A percentile compares a stretch with the other conserved stretches of the same genome.
phyloP scores from a whole-genome alignment of 1,140 invertebrate genomes.

The Gryon sp. region DNA sequence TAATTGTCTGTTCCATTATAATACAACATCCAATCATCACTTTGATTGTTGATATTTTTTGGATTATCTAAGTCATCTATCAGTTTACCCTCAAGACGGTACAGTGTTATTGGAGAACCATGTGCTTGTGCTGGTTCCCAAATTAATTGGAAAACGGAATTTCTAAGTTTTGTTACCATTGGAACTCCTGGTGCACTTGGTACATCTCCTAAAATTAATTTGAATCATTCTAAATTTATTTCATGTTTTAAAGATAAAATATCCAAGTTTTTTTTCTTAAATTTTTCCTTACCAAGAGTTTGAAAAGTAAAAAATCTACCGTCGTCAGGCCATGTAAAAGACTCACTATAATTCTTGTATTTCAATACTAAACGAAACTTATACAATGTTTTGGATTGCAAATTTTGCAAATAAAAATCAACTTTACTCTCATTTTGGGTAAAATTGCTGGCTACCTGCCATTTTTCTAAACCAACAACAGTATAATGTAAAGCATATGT shows the following conservation, averaged over 20 bases:
- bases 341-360: slow-evolving; percentile 82
- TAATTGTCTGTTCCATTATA: slow-evolving; percentile 91
- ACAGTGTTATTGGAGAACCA: slow-evolving; percentile 82
- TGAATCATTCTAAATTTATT: neutral
- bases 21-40: slow-evolving; percentile 83
- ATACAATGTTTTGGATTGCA: slow-evolving; percentile 87
- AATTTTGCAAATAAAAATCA: slow-evolving; percentile 78
- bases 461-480: slow-evolving; percentile 69
- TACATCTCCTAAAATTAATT: slow-evolving; percentile 79
- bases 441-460: slow-evolving; percentile 71
- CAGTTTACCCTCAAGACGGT: slow-evolving; percentile 81
- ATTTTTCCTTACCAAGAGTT: slow-evolving; percentile 83
- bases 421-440: slow-evolving; percentile 65
- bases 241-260: too few species aligned
- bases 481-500: slow-evolving; percentile 72
- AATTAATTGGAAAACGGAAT: slow-evolving; percentile 85
- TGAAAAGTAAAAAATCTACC: slow-evolving; percentile 86
- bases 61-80: slow-evolving; percentile 60
- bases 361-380: slow-evolving; percentile 85
- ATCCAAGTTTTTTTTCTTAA: too few species aligned
- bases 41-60: slow-evolving; percentile 37
- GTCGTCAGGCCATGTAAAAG: slow-evolving; percentile 85
- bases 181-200: slow-evolving; percentile 85
- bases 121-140: slow-evolving; percentile 86
- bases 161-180: slow-evolving; percentile 82